A percentile compares a stretch with the other conserved stretches of the same genome.
Evolutionary conservation across 2,797 vertebrate genomes (phyloP).

Genomic region (Scarus forsteni): DNA sequence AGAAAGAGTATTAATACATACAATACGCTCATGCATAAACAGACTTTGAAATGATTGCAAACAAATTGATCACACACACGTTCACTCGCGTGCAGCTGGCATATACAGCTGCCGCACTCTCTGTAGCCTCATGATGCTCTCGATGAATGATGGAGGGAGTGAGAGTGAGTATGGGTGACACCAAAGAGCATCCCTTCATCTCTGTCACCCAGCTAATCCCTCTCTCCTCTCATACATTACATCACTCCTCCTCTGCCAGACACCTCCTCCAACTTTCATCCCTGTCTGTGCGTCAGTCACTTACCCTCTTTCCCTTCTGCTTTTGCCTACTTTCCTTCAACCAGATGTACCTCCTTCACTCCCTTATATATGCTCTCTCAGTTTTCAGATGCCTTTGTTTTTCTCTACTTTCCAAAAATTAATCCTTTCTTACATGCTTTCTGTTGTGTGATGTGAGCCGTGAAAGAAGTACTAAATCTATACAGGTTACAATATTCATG

Average conservation of each 20-base stretch:
- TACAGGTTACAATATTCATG: not conserved
- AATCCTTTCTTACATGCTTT: not conserved
- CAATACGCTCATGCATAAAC: constrained; percentile 70
- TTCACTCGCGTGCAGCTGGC: constrained; percentile 67
- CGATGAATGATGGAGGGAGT: constrained; percentile 67
- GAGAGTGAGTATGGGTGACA: constrained; percentile 70
- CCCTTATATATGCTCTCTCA: constrained; percentile 19
- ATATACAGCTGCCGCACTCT: constrained; percentile 59
- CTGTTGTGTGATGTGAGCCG: not conserved
- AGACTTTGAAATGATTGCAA: constrained; percentile 76
- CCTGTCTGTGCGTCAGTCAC: constrained; percentile 66
- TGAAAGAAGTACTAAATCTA: not conserved
- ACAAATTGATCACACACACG: constrained; percentile 75
- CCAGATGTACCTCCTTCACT: constrained; percentile 50
- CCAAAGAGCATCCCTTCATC: constrained; percentile 78
- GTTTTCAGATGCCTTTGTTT: constrained; percentile 34
- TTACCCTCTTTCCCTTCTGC: constrained; percentile 63
- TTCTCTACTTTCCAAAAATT: constrained; percentile 31
- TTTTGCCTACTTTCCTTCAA: constrained; percentile 56
- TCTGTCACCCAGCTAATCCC: constrained; percentile 77
- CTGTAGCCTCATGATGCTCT: constrained; percentile 26
- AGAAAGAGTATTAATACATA: constrained; percentile 69
- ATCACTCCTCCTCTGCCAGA: constrained; percentile 67
- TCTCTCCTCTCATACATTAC: constrained; percentile 73
- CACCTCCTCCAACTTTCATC: constrained; percentile 43